These are phyloP conservation scores for Coregonus ussuriensis DNA, from an alignment of 2,797 vertebrate genomes.

Conservation along the genomic window DNA sequence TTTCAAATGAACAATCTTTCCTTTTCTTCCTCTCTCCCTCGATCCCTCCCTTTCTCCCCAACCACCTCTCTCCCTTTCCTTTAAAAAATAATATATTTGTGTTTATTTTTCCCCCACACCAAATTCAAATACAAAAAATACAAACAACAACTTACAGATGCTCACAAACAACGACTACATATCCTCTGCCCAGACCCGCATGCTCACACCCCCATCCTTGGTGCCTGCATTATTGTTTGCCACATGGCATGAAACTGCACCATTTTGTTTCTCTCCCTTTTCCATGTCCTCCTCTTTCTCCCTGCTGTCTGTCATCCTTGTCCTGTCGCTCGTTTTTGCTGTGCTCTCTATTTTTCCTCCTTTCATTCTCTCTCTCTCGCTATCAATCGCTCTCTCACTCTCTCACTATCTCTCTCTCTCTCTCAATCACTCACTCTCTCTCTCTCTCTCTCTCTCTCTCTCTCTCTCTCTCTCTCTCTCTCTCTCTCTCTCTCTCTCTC, in stretches of 20 bases:
- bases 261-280: constrained; percentile 6
- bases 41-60: constrained; percentile 7
- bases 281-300: neutral
- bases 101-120: too few species aligned
- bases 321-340: constrained; percentile 19
- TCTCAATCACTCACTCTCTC: neutral
- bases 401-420: neutral
- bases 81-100: too few species aligned
- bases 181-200: too few species aligned
- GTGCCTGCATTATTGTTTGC: too few species aligned
- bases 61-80: constrained; percentile 17
- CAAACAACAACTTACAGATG: too few species aligned
- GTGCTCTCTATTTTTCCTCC: neutral
- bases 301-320: constrained; percentile 5
- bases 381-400: neutral
- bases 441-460: neutral
- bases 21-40: neutral
- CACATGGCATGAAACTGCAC: too few species aligned
- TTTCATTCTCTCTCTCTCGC: neutral
- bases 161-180: too few species aligned
- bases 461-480: neutral
- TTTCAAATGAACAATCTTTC: constrained; percentile 24
- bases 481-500: neutral
- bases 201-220: too few species aligned
- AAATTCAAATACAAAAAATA: too few species aligned